phyloP scores from a whole-genome alignment of 2,113 vertebrate species.

The Otolemur garnettii region DNA sequence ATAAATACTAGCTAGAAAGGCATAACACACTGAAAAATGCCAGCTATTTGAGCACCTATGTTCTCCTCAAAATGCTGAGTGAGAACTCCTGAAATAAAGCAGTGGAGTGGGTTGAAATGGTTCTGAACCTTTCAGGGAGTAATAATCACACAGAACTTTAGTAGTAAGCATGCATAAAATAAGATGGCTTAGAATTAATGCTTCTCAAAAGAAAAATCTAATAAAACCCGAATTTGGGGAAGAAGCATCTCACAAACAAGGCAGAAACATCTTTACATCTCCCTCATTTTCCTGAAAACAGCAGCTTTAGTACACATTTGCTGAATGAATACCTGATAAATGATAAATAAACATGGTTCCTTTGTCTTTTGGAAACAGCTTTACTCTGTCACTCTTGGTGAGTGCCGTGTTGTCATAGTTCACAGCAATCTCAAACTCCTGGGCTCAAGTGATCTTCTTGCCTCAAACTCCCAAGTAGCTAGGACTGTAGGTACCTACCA shows the following conservation, averaged over 20 bases:
- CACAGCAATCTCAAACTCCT: too few relatives aligned
- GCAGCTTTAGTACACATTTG: slow-evolving; percentile 39
- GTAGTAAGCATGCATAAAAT: slow-evolving; percentile 72
- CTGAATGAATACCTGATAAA: slow-evolving; percentile 56
- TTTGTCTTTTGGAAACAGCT: not conserved
- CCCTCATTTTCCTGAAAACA: not conserved
- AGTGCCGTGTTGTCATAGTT: too few relatives aligned
- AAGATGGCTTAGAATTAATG: slow-evolving; percentile 73
- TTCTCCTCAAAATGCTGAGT: not conserved
- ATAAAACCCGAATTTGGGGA: slow-evolving; percentile 66
- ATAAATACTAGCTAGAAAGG: slow-evolving; percentile 47
- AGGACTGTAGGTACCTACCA: too few relatives aligned
- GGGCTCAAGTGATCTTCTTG: too few relatives aligned
- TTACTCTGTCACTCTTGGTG: too few relatives aligned
- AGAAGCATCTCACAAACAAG: slow-evolving; percentile 23
- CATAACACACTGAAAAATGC: slow-evolving; percentile 16
- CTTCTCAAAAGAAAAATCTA: slow-evolving; percentile 72
- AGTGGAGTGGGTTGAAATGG: slow-evolving; percentile 48
- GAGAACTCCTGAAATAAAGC: slow-evolving; percentile 53
- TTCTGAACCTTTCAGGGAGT: slow-evolving; percentile 53
- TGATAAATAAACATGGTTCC: slow-evolving; percentile 55
- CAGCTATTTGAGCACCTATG: slow-evolving; percentile 18
- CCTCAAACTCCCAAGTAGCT: too few relatives aligned
- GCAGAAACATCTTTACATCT: slow-evolving; percentile 56
- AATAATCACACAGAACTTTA: slow-evolving; percentile 69